A percentile compares a stretch with the other conserved stretches of the same genome.
These are phyloP conservation scores for Erebia palarica DNA, from an alignment of 2,888 invertebrate species.

Conservation along the genomic window DNA sequence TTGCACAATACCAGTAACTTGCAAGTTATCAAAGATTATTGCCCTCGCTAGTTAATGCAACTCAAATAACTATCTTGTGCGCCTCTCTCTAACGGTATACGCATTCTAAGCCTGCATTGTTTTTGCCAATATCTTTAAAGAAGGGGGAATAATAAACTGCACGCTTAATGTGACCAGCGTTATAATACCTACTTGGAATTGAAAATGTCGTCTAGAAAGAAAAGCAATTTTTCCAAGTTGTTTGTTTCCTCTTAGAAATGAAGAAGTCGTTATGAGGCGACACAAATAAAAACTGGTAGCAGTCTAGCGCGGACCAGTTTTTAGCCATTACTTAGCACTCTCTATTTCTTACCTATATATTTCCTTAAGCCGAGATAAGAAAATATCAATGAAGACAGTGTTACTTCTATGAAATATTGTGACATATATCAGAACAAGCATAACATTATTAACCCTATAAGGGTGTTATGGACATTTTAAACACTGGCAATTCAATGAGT, in stretches of 20 bases:
- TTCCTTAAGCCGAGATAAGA: not conserved
- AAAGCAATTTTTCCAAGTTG: conserved; percentile 22
- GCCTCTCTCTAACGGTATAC: conserved; percentile 66
- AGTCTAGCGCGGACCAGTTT: not conserved
- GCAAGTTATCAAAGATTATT: conserved; percentile 69
- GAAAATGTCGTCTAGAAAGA: conserved; percentile 22
- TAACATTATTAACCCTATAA: not conserved
- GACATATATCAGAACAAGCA: not conserved
- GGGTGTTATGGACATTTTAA: not conserved
- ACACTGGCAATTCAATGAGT: not conserved
- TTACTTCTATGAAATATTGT: not conserved
- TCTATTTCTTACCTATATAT: conserved; percentile 4
- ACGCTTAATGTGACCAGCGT: conserved; percentile 12
- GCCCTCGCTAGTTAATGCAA: conserved; percentile 62
- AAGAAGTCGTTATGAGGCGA: conserved; percentile 10
- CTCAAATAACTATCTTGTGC: conserved; percentile 56
- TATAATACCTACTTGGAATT: conserved; percentile 15
- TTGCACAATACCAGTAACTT: conserved; percentile 65
- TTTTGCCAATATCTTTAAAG: conserved; percentile 55
- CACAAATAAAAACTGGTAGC: conserved; percentile 18
- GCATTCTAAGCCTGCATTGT: conserved; percentile 65
- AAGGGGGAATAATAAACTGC: conserved; percentile 33
- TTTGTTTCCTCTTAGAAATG: conserved; percentile 12
- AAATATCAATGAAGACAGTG: not conserved
- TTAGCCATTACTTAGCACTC: not conserved